These are phyloP conservation scores for Halcyon chelicuti DNA, from an alignment of 2,797 vertebrate species.

Conservation along the genomic window DNA sequence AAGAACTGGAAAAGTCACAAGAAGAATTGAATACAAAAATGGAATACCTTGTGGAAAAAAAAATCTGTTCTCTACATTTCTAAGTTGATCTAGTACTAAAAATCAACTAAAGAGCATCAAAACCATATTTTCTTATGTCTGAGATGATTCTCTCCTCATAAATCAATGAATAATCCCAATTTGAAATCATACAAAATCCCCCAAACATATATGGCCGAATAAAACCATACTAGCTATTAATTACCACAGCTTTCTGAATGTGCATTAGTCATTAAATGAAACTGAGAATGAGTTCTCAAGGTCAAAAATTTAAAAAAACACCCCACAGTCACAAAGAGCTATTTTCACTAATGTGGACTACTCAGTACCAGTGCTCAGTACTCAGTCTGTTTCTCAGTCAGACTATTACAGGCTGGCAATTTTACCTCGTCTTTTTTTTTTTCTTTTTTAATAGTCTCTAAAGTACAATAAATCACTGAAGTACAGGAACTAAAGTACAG, in stretches of 20 bases:
- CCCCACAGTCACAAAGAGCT: not conserved
- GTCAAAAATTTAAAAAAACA: not conserved
- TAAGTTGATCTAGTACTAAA: not conserved
- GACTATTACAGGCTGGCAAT: not conserved
- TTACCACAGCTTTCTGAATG: not conserved
- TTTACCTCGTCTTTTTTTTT: not conserved
- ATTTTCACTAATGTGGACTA: not conserved
- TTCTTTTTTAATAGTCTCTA: not conserved
- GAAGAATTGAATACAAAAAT: not conserved
- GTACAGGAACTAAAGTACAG: not conserved
- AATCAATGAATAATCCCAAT: not conserved
- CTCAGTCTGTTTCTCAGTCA: not conserved
- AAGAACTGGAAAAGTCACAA: not conserved
- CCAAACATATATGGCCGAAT: not conserved
- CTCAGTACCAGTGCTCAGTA: not conserved
- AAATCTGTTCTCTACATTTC: too few relatives aligned
- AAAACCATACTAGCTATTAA: not conserved
- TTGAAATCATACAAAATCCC: not conserved
- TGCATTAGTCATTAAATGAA: not conserved
- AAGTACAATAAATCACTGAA: not conserved
- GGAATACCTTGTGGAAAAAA: not conserved
- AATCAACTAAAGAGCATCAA: not conserved
- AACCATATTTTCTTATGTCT: not conserved
- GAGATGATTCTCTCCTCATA: not conserved
- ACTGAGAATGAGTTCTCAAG: not conserved